Evolutionary conservation across 2,888 invertebrate genomes (phyloP).

Genomic region (Mimumesa dahlbomi): DNA sequence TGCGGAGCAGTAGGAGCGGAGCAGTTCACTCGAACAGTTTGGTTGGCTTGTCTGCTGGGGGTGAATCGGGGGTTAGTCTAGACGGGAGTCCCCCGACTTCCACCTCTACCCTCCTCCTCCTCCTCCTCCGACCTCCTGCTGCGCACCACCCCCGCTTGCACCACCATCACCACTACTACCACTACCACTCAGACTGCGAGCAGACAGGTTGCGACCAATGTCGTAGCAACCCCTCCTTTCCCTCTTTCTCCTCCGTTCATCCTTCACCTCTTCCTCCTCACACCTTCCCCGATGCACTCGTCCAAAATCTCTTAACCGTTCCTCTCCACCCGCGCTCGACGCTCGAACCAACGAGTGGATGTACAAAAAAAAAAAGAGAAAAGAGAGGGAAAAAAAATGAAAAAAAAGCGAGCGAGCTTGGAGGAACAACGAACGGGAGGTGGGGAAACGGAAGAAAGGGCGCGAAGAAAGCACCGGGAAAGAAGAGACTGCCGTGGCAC

Average conservation of each 20-base stretch:
- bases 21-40: conserved; percentile 78
- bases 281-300: conserved; percentile 69
- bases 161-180: conserved; percentile 50
- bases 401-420: conserved; percentile 33
- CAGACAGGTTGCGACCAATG: conserved; percentile 77
- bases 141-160: conserved; percentile 54
- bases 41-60: conserved; percentile 76
- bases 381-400: too few relatives aligned
- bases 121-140: conserved; percentile 48
- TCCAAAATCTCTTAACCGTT: conserved; percentile 75
- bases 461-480: conserved; percentile 39
- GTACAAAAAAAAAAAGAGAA: too few relatives aligned
- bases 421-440: conserved; percentile 24
- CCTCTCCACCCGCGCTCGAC: conserved; percentile 28
- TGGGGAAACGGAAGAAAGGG: conserved; percentile 21
- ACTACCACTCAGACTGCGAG: conserved; percentile 72
- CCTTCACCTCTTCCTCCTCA: conserved; percentile 28
- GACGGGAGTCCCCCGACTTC: conserved; percentile 75
- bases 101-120: conserved; percentile 55
- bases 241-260: conserved; percentile 31
- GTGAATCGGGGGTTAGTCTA: conserved; percentile 76
- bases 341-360: conserved; percentile 53
- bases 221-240: conserved; percentile 68
- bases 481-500: conserved; percentile 21
- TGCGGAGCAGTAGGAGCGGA: conserved; percentile 63